phyloP scores from a whole-genome alignment of 2,113 vertebrate species.

The Myocastor coypus region DNA sequence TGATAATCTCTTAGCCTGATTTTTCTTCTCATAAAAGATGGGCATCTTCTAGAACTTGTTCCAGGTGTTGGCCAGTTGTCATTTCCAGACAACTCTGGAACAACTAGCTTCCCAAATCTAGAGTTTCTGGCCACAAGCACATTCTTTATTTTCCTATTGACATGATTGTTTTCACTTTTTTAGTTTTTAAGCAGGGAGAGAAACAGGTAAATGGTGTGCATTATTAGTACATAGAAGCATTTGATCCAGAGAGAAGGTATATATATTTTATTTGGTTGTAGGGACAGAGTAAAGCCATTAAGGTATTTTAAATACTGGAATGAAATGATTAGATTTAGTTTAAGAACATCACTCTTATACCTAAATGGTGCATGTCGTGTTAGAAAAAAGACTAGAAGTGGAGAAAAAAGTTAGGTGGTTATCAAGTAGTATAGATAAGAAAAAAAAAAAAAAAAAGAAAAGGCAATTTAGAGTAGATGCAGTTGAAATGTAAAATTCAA shows the following conservation, averaged over 20 bases:
- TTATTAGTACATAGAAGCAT: no score
- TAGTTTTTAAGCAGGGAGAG: neutral
- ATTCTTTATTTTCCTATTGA: neutral
- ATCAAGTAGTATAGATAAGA: neutral
- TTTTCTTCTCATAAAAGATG: neutral
- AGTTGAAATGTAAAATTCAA: neutral
- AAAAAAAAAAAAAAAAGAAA: neutral
- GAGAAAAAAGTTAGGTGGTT: neutral
- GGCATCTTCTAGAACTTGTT: neutral
- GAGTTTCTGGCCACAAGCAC: neutral
- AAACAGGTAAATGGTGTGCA: neutral
- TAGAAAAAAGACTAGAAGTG: neutral
- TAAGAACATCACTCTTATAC: neutral
- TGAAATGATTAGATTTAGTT: neutral
- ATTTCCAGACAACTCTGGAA: neutral
- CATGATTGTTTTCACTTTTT: neutral
- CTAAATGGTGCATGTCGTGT: neutral
- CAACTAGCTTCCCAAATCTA: neutral
- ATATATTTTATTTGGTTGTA: neutral
- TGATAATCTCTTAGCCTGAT: neutral
- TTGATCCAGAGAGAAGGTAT: no score
- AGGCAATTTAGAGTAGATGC: neutral
- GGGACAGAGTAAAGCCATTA: neutral
- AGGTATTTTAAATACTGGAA: neutral
- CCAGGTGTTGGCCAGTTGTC: neutral